phyloP scores from a whole-genome alignment of 1,140 invertebrate species.

The Orius insidiosus region DNA sequence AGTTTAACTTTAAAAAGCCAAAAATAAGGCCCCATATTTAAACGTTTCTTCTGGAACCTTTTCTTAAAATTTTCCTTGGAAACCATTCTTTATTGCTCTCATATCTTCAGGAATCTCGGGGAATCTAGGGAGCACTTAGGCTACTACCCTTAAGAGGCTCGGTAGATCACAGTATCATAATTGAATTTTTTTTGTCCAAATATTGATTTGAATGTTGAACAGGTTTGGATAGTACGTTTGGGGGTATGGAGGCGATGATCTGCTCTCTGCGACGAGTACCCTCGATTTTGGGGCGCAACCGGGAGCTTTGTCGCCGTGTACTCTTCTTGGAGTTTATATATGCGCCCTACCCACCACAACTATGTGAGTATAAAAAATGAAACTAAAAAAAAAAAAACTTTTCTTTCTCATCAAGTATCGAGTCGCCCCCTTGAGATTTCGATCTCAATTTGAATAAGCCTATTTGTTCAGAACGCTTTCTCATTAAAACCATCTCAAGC shows the following conservation, averaged over 20 bases:
- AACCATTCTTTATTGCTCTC: no score
- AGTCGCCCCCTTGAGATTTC: neutral
- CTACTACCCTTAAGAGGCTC: no score
- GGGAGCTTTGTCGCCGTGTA: conserved; percentile 46
- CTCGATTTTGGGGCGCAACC: conserved; percentile 34
- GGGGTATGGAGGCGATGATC: conserved; percentile 58
- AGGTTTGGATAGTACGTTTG: conserved; percentile 65
- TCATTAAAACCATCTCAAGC: no score
- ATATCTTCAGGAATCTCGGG: no score
- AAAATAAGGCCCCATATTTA: no score
- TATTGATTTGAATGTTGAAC: neutral
- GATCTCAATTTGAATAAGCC: no score
- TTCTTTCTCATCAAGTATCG: neutral
- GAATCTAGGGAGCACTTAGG: no score
- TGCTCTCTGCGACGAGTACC: conserved; percentile 55
- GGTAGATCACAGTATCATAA: no score
- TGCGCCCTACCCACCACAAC: conserved; percentile 86
- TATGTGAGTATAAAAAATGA: conserved; percentile 69
- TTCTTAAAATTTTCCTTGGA: no score
- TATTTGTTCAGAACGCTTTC: neutral
- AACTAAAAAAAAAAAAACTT: conserved; percentile 1
- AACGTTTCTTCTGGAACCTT: no score
- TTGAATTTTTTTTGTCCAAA: no score
- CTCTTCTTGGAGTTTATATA: conserved; percentile 64
- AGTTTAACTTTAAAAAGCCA: no score